phyloP scores from a whole-genome alignment of 2,888 invertebrate species.

The Tipula unca region DNA sequence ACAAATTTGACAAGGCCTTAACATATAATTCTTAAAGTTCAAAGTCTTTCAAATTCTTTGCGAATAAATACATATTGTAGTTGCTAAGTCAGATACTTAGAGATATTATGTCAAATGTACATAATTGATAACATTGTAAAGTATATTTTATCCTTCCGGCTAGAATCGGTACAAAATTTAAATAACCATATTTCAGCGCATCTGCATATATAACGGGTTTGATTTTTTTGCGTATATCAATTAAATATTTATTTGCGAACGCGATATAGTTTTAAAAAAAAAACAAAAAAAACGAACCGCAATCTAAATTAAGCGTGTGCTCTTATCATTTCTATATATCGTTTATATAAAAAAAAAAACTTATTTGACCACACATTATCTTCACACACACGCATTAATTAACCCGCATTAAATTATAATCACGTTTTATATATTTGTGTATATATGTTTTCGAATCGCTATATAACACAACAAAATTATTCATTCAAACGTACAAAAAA shows the following conservation, averaged over 20 bases:
- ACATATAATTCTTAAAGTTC: background rate
- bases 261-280: background rate
- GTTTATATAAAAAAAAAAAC: background rate
- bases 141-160: too few species aligned
- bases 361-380: background rate
- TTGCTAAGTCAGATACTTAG: background rate
- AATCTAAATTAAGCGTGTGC: background rate
- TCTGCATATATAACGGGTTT: background rate
- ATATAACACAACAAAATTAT: background rate
- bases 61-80: background rate
- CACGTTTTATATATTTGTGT: too few species aligned
- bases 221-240: background rate
- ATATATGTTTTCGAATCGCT: background rate
- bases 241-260: background rate
- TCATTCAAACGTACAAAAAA: background rate
- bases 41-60: background rate
- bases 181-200: too few species aligned
- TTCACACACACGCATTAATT: background rate
- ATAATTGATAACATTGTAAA: background rate
- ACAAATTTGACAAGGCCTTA: background rate
- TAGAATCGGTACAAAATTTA: too few species aligned
- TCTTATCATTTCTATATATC: background rate
- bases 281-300: too few species aligned
- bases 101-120: too few species aligned
- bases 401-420: background rate